A percentile compares a stretch with the other conserved stretches of the same genome.
These are phyloP conservation scores for Chaenogobius annularis DNA, from an alignment of 2,113 vertebrate genomes.

Conservation along the genomic window DNA sequence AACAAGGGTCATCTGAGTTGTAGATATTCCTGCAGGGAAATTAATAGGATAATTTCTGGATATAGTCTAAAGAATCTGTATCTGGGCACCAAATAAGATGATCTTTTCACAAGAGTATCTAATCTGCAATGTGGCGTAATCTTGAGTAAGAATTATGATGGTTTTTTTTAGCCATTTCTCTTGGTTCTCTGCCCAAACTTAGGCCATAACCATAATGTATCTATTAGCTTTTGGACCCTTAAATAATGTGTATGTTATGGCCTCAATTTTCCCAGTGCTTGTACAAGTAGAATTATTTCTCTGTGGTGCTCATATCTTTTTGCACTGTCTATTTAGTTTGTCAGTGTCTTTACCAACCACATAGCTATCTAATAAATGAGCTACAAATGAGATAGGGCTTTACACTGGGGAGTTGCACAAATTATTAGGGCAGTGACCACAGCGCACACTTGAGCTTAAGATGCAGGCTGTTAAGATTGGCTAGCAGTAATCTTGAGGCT, in stretches of 20 bases:
- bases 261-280: conserved; percentile 22
- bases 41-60: not conserved
- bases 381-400: conserved; percentile 45
- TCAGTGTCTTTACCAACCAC: conserved; percentile 28
- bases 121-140: conserved; percentile 56
- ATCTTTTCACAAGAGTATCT: conserved; percentile 51
- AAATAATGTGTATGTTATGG: conserved; percentile 42
- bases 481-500: conserved; percentile 60
- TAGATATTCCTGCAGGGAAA: conserved; percentile 1
- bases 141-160: conserved; percentile 53
- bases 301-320: conserved; percentile 10
- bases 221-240: conserved; percentile 40
- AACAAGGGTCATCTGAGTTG: conserved; percentile 61
- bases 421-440: conserved; percentile 60
- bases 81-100: conserved; percentile 39
- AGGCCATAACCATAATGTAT: conserved; percentile 43
- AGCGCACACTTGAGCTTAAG: conserved; percentile 62
- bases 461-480: conserved; percentile 55
- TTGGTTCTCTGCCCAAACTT: conserved; percentile 27
- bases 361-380: conserved; percentile 45
- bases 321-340: not conserved
- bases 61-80: conserved; percentile 15
- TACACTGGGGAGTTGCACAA: conserved; percentile 48
- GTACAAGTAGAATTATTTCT: conserved; percentile 29
- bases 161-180: conserved; percentile 26